Base-by-base conservation (phyloP, 2,888 invertebrate genomes). In the Thera britannica region DNA sequence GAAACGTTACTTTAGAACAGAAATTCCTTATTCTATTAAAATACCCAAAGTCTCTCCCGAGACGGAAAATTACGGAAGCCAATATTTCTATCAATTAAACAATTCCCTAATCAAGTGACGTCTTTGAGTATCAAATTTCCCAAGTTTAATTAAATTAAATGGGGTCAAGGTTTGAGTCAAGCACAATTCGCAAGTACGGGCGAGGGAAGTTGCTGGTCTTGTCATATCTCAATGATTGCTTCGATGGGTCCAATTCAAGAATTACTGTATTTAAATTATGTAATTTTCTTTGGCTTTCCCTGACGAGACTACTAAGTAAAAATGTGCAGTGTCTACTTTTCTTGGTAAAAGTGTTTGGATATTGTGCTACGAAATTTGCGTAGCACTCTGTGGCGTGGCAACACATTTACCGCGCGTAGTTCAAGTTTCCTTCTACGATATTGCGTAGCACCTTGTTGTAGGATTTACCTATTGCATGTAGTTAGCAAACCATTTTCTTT, bases 41-140 rank as follows among this genome's bases (percentile, higher is more conserved):
- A 12, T 51, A 23, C 8, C 2, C 6, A 12, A 12, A 52, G 52
- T 34, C 52, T 34, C 36, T 36, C 55, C 23, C 48, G 41, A 11
- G 55, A 58, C 36, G 52, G 11, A 12, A 44, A 64, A 57, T 35
- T 35, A 55, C 61, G 41, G 61, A 44, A 35, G 58, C 49, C 46
- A 67, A 67, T 62, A 51, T 66, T 67, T 71, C 74, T 72, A 79
- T 76, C 78, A 77, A 66, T 79, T 81, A 79, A 77, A 77, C 36
- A 58, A 79, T 81, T 76, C 72, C 68, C 77, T 77, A 79, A 79
- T 36, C 52, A 62, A 48, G 61, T 68, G 65, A 66, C 63, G 68
- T 62, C 65, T 66, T 65, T 66, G 66, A 8, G 55, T 61, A 62
- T 66, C 55, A 41, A 70, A 63, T 65, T 56, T 46, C 54, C 52